These are phyloP conservation scores for Orchesella flavescens DNA, from an alignment of 2,888 invertebrate genomes.

Conservation along the genomic window DNA sequence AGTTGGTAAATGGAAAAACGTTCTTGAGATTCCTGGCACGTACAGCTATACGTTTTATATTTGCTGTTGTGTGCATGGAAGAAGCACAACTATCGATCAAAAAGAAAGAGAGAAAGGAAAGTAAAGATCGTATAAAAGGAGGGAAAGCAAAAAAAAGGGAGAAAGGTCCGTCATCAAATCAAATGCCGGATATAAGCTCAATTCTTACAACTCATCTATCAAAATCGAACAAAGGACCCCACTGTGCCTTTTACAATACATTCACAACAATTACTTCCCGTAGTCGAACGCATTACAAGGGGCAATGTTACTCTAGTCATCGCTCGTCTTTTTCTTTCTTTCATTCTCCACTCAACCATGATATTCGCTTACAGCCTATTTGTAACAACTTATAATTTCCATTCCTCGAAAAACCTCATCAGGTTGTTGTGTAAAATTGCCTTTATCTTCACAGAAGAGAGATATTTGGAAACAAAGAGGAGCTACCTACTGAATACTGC, in stretches of 20 bases:
- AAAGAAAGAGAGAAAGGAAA: conserved; percentile 43
- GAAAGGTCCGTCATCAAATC: conserved; percentile 66
- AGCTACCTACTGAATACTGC: conserved; percentile 50
- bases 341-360: neutral
- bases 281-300: conserved; percentile 14
- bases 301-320: conserved; percentile 13
- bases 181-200: conserved; percentile 66
- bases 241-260: conserved; percentile 63
- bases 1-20: conserved; percentile 13
- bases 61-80: conserved; percentile 27
- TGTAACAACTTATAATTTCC: conserved; percentile 44
- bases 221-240: conserved; percentile 61
- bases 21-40: conserved; percentile 59
- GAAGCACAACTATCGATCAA: conserved; percentile 63
- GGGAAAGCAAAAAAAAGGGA: conserved; percentile 56
- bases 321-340: neutral
- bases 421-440: conserved; percentile 46
- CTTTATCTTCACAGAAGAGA: conserved; percentile 14
- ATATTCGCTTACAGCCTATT: conserved; percentile 28
- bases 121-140: conserved; percentile 37
- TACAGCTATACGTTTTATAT: conserved; percentile 49
- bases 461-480: neutral
- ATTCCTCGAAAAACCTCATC: conserved; percentile 39
- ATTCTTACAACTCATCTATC: conserved; percentile 65
- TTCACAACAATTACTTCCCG: conserved; percentile 61